Conservation (phyloP, 2,888 invertebrate species). For the Pseudococcus longispinus region DNA sequence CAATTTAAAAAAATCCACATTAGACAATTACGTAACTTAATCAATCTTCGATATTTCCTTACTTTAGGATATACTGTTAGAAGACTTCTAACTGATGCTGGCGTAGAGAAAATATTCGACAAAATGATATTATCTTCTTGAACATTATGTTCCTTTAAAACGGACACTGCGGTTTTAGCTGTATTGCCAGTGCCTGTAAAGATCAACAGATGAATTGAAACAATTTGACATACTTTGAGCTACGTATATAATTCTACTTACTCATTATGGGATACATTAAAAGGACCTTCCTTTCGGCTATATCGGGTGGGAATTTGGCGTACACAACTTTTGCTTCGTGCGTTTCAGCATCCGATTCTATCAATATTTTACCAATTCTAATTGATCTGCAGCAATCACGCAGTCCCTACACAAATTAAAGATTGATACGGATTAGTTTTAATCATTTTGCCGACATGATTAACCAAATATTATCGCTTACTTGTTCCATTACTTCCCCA, state of each 20-base stretch:
- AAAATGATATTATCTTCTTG: slow-evolving; percentile 92
- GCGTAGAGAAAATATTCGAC: slow-evolving; percentile 97
- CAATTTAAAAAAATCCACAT: slow-evolving; percentile 7
- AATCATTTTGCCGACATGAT: neutral
- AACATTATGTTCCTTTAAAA: slow-evolving; percentile 92
- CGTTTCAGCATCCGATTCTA: slow-evolving; percentile 95
- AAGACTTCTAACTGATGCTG: slow-evolving; percentile 83
- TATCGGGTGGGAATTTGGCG: slow-evolving; percentile 96
- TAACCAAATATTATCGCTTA: slow-evolving; percentile 60
- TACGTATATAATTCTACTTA: slow-evolving; percentile 62
- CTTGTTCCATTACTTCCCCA: slow-evolving; percentile 95
- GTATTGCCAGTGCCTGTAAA: slow-evolving; percentile 87
- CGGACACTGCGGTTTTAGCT: slow-evolving; percentile 90
- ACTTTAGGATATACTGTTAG: slow-evolving; percentile 81
- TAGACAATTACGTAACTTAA: neutral
- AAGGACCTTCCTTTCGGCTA: slow-evolving; percentile 83
- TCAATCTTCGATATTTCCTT: slow-evolving; percentile 57
- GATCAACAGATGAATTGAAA: neutral
- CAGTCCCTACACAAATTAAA: slow-evolving; percentile 69
- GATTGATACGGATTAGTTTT: slow-evolving; percentile 15
- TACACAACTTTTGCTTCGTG: slow-evolving; percentile 97
- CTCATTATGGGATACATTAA: slow-evolving; percentile 99
- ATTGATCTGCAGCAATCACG: slow-evolving; percentile 98
- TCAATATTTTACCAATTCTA: slow-evolving; percentile 96
- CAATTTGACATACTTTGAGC: neutral